Base-by-base conservation (phyloP, 2,797 vertebrate genomes). In the Harpagifer antarcticus region DNA sequence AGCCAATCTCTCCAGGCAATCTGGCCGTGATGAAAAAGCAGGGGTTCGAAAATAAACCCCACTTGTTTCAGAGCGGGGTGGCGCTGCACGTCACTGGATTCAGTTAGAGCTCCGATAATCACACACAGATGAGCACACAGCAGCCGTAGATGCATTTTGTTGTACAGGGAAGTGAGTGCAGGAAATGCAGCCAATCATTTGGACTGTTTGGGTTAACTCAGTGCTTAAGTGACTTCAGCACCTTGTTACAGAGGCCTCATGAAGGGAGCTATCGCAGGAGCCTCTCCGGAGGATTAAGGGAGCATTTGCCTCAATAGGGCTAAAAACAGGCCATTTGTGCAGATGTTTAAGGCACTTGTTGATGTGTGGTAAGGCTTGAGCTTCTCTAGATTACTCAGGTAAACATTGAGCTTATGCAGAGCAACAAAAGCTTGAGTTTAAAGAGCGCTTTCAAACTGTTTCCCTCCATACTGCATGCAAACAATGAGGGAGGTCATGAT, bases 331-430 rank as follows among this genome's bases (percentile, higher is more conserved):
- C 77, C 85, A 89, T 96, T 94, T 94, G 91, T 95, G 91, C 91
- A 90, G 92, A 86, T 84, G 85, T 95, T 94, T 92, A 94, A 95
- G 96, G 94, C 62, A 93, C 89, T 96, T 96, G 93, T 87, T 91
- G 95, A 95, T 95, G 96, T 94, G 88, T 95, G 92, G 94, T 90
- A 77, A 89, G 88, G 96, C 94, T 95, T 94, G 93, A 95, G 93
- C 96, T 96, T 93, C 94, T 91, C 92, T 93, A 91, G 95, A 95
- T 93, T 91, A 90, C 94, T 90, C 84, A 47, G 88, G 93, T 96
- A 97, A 97, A 97, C 96, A 97, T 86, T 88, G 91, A 94, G 94
- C 94, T 96, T 96, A 95, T 76, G 86, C 87, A 79, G 94, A 94
- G 95, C 94, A 96, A 93, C 93, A 94, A 95, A 96, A 91, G 93